Evolutionary conservation across 2,888 invertebrate species (phyloP).

Genomic region (Catocala fraxini): DNA sequence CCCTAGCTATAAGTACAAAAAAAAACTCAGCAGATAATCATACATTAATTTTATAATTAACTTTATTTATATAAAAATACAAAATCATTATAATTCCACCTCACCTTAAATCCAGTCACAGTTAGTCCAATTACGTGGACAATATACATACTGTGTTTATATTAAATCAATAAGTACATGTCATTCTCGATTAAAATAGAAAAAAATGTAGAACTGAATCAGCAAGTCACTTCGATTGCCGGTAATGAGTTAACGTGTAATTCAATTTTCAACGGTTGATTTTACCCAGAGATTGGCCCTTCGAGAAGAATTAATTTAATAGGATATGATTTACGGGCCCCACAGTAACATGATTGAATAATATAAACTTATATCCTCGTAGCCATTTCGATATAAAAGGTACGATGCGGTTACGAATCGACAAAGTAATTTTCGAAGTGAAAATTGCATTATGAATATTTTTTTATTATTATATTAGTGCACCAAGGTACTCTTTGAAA

Average conservation of each 20-base stretch:
- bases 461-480: conserved; percentile 47
- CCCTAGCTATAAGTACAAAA: too few species aligned
- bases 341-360: conserved; percentile 59
- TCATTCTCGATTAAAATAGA: conserved; percentile 3
- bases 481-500: conserved; percentile 44
- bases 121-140: too few species aligned
- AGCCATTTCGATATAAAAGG: conserved; percentile 59
- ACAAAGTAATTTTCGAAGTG: conserved; percentile 71
- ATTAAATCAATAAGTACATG: conserved; percentile 1
- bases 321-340: conserved; percentile 49
- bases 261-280: conserved; percentile 55
- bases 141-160: neutral
- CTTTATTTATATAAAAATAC: neutral
- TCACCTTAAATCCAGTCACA: neutral
- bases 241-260: conserved; percentile 33
- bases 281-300: conserved; percentile 40
- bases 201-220: conserved; percentile 7
- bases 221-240: conserved; percentile 18
- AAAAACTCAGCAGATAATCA: too few species aligned
- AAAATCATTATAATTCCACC: neutral
- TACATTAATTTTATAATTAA: too few species aligned
- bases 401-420: conserved; percentile 64
- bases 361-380: conserved; percentile 50
- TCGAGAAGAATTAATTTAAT: conserved; percentile 55
- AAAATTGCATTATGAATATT: conserved; percentile 73